These are phyloP conservation scores for Euplexia lucipara DNA, from an alignment of 2,888 invertebrate genomes.

Conservation along the genomic window DNA sequence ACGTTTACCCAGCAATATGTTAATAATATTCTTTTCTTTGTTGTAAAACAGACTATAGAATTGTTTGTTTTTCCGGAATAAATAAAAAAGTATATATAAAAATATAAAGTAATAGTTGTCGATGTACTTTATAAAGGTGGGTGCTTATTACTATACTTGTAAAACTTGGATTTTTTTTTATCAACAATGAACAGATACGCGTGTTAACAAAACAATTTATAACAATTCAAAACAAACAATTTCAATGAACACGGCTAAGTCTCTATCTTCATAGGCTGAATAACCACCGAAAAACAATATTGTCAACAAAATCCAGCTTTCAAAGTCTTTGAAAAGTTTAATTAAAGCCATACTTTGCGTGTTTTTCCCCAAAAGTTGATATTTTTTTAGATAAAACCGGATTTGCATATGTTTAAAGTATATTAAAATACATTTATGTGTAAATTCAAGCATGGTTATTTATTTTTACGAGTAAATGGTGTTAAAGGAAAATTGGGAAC, in stretches of 20 bases:
- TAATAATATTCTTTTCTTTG: too few relatives aligned
- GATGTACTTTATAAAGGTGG: too few relatives aligned
- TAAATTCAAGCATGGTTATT: not conserved
- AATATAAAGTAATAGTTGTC: too few relatives aligned
- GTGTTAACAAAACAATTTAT: too few relatives aligned
- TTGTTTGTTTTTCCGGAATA: too few relatives aligned
- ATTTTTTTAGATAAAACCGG: constrained; percentile 18
- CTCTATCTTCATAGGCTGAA: not conserved
- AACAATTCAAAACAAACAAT: constrained; percentile 1
- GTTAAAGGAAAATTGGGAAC: not conserved
- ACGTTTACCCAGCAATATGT: too few relatives aligned
- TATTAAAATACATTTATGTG: not conserved
- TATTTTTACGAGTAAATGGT: constrained; percentile 3
- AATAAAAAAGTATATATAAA: too few relatives aligned
- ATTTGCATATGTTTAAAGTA: constrained; percentile 7
- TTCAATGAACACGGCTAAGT: constrained; percentile 2
- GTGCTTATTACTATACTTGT: too few relatives aligned
- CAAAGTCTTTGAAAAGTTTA: constrained; percentile 9
- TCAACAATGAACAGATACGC: too few relatives aligned
- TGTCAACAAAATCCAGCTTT: constrained; percentile 18
- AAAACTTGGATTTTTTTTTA: too few relatives aligned
- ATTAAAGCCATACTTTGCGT: constrained; percentile 21
- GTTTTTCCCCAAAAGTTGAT: not conserved
- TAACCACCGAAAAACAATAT: constrained; percentile 10
- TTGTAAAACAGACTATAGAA: too few relatives aligned